These are phyloP conservation scores for Sesia bembeciformis DNA, from an alignment of 2,888 invertebrate genomes.

Conservation along the genomic window DNA sequence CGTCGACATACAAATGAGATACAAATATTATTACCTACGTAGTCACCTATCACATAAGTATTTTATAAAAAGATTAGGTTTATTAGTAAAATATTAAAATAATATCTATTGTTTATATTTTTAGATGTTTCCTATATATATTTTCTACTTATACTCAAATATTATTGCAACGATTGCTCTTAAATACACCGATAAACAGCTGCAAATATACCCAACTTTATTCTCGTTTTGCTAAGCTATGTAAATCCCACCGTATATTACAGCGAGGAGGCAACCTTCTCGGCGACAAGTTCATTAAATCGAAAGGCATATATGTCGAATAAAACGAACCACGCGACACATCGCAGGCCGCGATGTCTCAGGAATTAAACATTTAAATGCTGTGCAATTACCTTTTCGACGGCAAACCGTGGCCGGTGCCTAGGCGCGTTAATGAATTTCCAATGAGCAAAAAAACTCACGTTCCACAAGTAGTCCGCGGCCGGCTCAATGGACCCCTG, in stretches of 20 bases:
- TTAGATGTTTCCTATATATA: too few species aligned
- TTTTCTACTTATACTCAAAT: too few species aligned
- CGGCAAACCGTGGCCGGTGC: conserved; percentile 46
- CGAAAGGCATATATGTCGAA: conserved; percentile 29
- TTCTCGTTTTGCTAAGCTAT: too few species aligned
- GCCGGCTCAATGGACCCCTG: background rate
- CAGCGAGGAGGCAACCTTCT: background rate
- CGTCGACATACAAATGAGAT: background rate
- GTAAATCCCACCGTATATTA: too few species aligned
- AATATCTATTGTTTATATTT: too few species aligned
- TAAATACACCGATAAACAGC: too few species aligned
- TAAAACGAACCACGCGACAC: conserved; percentile 40
- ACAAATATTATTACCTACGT: too few species aligned
- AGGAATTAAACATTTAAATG: conserved; percentile 50
- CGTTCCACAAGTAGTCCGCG: background rate
- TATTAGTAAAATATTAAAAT: too few species aligned
- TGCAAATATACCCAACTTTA: too few species aligned
- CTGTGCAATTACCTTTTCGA: conserved; percentile 48
- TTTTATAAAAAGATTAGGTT: too few species aligned
- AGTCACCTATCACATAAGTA: too few species aligned
- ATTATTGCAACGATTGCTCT: too few species aligned
- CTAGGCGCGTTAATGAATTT: conserved; percentile 43
- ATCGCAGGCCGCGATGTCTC: conserved; percentile 28
- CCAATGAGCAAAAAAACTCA: conserved; percentile 13
- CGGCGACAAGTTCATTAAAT: conserved; percentile 44